phyloP scores from a whole-genome alignment of 2,797 vertebrate species.

The Ara ararauna region DNA sequence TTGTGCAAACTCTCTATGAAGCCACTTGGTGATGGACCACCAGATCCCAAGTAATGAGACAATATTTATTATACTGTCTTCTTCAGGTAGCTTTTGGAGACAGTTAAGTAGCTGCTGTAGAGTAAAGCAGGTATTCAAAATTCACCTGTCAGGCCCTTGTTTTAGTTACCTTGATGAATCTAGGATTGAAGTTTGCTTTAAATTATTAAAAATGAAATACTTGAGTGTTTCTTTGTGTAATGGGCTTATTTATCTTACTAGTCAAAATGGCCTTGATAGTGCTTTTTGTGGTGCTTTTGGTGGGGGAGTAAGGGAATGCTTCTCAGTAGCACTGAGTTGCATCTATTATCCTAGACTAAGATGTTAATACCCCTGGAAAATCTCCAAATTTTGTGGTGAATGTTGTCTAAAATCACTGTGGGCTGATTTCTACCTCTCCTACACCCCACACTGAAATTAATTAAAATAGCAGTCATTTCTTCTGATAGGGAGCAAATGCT shows the following conservation, averaged over 20 bases:
- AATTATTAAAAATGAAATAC: background rate
- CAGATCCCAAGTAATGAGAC: slow-evolving; percentile 91
- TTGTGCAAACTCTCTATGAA: slow-evolving; percentile 99
- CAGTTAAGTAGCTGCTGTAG: background rate
- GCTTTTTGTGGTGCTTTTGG: background rate
- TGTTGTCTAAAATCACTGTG: background rate
- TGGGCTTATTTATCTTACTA: background rate
- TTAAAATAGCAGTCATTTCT: background rate
- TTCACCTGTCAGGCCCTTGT: background rate
- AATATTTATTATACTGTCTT: background rate
- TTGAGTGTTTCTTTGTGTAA: background rate
- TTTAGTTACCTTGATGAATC: background rate
- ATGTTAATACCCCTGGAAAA: background rate
- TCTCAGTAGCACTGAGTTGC: background rate
- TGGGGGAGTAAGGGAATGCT: background rate
- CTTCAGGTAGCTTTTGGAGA: background rate
- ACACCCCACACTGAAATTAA: background rate
- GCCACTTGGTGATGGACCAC: slow-evolving; percentile 93
- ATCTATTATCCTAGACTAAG: background rate
- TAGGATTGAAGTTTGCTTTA: background rate
- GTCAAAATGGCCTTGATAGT: background rate
- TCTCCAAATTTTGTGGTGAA: background rate
- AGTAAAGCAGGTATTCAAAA: background rate
- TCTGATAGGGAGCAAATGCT: background rate
- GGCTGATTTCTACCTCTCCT: background rate